Evolutionary conservation across 1,140 invertebrate genomes (phyloP), one percentile per base, ranked within the genome.

Genomic region (Zaprionus tsacasi): DNA sequence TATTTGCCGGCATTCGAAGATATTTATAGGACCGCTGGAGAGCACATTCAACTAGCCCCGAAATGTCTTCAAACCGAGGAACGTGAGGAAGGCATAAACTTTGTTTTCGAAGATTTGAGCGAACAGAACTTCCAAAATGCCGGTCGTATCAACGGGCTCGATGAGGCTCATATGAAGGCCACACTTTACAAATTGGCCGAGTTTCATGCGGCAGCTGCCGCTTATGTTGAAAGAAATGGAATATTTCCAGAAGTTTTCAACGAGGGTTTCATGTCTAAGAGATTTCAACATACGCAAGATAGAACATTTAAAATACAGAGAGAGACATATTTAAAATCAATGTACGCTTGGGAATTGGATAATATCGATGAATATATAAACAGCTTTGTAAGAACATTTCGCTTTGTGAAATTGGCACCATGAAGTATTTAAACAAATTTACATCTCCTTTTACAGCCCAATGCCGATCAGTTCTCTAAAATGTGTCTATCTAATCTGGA

Each of bases 181-280:
- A 93, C 94, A 6, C 68, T 95, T 33, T 83, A 91, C 6, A 93
- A 94, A 66, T 66, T 95, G 52, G 94, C 93, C 0, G 93, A 86
- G 69, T 94, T 94, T 70, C 95, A 95, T 77, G 95, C 94, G 0
- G 85, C 93, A 10, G 94, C 94, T 64, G 71, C 81, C 0, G 76
- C 81, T 5, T 86, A 81, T 30, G 75, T 60, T 38, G 76, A 91
- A 10, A 50, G 33, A 4, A 40, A 81, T 58, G 82, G 82, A 3
- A 45, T 63, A 1, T 89, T 78, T 79, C 78, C 80, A 12, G 60
- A 57, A 8, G 68, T 77, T 1, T 88, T 87, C n/a, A 21, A 73
- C 4, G 58, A 75, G 13, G 81, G 85, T 30, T 83, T 83, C 38
- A 56, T 83, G 45, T 50, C 25, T 4, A 40, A n/a, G 15, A 63